Conservation (phyloP, 2,888 invertebrate species). For the Acanthoscelides obtectus region DNA sequence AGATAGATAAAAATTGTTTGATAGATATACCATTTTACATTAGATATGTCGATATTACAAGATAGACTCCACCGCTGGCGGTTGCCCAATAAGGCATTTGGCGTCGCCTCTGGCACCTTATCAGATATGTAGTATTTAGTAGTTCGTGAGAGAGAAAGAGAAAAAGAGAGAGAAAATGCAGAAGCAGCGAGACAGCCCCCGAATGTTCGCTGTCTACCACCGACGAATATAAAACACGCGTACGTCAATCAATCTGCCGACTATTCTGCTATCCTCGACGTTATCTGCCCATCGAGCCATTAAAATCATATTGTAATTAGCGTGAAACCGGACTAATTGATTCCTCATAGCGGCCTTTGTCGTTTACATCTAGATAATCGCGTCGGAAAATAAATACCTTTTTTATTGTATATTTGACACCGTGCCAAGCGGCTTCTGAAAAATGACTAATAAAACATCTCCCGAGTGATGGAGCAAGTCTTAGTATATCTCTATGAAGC, state of each 20-base stretch:
- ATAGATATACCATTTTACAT: too few species aligned
- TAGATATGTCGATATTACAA: too few species aligned
- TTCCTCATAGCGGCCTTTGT: conserved; percentile 12
- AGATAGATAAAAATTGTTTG: too few species aligned
- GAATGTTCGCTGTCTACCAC: not conserved
- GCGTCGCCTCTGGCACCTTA: not conserved
- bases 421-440: not conserved
- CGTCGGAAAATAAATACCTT: not conserved
- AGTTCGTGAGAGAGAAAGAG: conserved; percentile 1
- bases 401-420: not conserved
- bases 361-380: not conserved
- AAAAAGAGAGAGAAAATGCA: not conserved
- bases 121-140: conserved; percentile 1
- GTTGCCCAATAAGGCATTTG: not conserved
- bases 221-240: not conserved
- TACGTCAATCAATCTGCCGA: conserved; percentile 1
- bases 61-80: not conserved
- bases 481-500: too few species aligned
- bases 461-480: not conserved
- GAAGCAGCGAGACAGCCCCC: not conserved
- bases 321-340: conserved; percentile 24
- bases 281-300: conserved; percentile 15
- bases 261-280: not conserved
- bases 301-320: conserved; percentile 32
- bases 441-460: not conserved